Base-by-base conservation (phyloP, 1,140 invertebrate species). In the Vanessa tameamea region DNA sequence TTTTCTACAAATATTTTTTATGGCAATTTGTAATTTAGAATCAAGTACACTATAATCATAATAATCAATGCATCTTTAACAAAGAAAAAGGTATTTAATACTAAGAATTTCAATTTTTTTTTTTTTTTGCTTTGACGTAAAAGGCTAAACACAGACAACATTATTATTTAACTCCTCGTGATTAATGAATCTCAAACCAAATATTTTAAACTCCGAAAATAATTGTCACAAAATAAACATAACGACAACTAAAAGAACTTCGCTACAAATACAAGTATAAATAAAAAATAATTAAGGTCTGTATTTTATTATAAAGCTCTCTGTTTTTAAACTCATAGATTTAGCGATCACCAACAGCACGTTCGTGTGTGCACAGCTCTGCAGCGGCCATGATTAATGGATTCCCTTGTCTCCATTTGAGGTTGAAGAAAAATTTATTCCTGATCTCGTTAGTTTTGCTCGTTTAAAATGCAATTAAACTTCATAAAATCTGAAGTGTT, bases 371-470 rank as follows among this genome's bases (percentile, higher is more conserved):
- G 43, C 50, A 55, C 50, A 16, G 11, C 50, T 55, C 20, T 55
- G 15, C 43, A 31, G 47, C 48, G 47, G 23, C 59, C 16, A 63
- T 63, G 68, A 63, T 70, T 70, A 70, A 70, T 70, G 68, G 47
- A 70, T 63, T 57, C 47, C 43, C 53, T 8, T 55, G 23, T 16
- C 48, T 63, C 68, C 55, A 67, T 67, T 69, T 69, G 55, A 57
- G 67, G 55, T 55, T 23, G 67, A 69, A 59, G 69, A 71, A 51
- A 71, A 71, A 71, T 64, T 64, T 71, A 71, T 71, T 71, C 50
- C 59, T 15, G 59, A 71, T 71, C 69, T 71, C 61, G 69, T 71
- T 71, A 71, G 69, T 59, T 47, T 48, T 20, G 12, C 11, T 57
- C 43, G 68, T 37, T 72, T 65, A 72, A 72, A 64, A 72, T 31